Evolutionary conservation across 2,888 invertebrate species (phyloP).

Genomic region (Dyspetes luteomarginatus): DNA sequence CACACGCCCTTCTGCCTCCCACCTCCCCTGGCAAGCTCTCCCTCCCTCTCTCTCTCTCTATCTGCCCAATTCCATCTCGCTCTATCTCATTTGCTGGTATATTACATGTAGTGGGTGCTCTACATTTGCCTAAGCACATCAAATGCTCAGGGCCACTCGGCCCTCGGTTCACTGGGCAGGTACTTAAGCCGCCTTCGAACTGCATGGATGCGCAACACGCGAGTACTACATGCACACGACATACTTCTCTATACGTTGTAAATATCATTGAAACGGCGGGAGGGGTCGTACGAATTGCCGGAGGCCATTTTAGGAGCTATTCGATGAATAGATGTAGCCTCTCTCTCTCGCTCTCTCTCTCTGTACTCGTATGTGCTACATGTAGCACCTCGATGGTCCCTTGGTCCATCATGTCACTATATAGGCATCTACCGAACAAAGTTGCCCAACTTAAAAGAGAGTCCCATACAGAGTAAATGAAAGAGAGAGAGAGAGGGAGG

Average conservation of each 20-base stretch:
- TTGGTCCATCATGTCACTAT: conserved; percentile 20
- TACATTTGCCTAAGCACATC: conserved; percentile 81
- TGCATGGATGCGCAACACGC: conserved; percentile 54
- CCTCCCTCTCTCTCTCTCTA: conserved; percentile 48
- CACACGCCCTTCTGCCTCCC: conserved; percentile 80
- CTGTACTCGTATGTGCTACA: conserved; percentile 22
- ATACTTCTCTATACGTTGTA: conserved; percentile 33
- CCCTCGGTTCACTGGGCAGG: conserved; percentile 73
- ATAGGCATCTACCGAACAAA: conserved; percentile 39
- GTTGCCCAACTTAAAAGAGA: conserved; percentile 32
- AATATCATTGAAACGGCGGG: conserved; percentile 51
- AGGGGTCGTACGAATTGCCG: conserved; percentile 47
- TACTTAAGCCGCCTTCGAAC: conserved; percentile 68
- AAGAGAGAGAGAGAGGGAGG: not conserved
- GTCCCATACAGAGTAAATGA: not conserved
- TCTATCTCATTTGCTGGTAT: conserved; percentile 65
- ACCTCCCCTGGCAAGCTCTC: conserved; percentile 42
- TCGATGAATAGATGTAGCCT: conserved; percentile 40
- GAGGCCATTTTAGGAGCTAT: conserved; percentile 61
- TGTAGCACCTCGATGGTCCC: not conserved
- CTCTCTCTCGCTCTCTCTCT: too few species aligned
- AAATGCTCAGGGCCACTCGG: conserved; percentile 77
- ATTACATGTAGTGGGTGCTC: conserved; percentile 76
- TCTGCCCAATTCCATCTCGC: conserved; percentile 42
- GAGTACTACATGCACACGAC: conserved; percentile 25